Evolutionary conservation across 2,797 vertebrate genomes (phyloP), one percentile per base, ranked within the genome.

Genomic region (Eremophila alpestris): DNA sequence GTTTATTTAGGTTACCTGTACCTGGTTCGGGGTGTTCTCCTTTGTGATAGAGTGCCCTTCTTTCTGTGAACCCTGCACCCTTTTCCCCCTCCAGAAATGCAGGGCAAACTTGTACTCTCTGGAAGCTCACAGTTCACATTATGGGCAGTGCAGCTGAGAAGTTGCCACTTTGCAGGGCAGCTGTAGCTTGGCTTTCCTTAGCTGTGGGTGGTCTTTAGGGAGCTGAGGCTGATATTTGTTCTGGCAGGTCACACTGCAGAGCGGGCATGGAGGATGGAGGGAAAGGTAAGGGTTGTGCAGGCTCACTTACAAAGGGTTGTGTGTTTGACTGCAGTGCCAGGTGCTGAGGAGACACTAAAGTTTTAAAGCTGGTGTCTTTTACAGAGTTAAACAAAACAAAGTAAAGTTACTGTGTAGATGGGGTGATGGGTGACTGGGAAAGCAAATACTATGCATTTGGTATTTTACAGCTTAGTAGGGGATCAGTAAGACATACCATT

Each of bases 61-160:
- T 36, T 58, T 69, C 36, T 15, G 5, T 22, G 32, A 89, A 20
- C 38, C 10, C 11, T 0, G 0, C 5, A 4, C 48, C 26, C 23
- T 27, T 55, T 76, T 63, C 34, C 88, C 29, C 34, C 32, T 75
- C 3, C 3, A 26, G 63, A 52, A 22, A 7, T 12, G 32, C 56
- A 68, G 56, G 45, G 4, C 1, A 0, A 52, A 9, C 43, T 56
- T 55, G 7, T 36, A 87, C 27, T 43, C 0, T 24, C 38, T 30
- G 71, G 34, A 13, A 80, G 41, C 18, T 83, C 32, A 7, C 32
- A 36, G 7, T 45, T 85, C 17, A 10, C 8, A 0, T 51, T 29
- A 5, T 1, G 5, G 36, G 43, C 6, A 2, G 29, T 5, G 34
- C 49, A n/a, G 41, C 0, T 27, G 51, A 49, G 27, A 55, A 62